Conservation (phyloP, 2,888 invertebrate species). For the Plagiodera versicolora region DNA sequence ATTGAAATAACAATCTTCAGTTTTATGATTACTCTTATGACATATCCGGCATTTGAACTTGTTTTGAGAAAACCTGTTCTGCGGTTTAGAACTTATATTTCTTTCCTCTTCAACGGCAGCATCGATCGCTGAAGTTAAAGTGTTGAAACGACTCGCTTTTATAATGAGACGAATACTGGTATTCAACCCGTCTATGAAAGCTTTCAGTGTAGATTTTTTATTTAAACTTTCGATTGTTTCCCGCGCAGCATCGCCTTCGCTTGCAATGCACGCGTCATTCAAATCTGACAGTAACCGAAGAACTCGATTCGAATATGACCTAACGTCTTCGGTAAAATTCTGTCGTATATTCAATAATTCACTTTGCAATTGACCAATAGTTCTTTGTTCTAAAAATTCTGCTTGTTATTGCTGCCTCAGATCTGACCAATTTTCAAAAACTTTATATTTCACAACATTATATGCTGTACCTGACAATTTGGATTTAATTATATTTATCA, state of each 20-base stretch:
- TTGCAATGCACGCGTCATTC: no score
- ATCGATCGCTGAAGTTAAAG: no score
- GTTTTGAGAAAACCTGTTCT: neutral
- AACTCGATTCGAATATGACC: neutral
- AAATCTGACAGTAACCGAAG: neutral
- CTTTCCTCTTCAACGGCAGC: no score
- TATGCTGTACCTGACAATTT: neutral
- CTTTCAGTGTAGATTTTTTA: neutral
- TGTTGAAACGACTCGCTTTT: no score
- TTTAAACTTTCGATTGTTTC: neutral
- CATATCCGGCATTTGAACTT: slow-evolving; percentile 1
- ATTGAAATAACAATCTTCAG: no score
- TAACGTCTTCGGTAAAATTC: neutral
- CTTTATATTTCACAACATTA: neutral
- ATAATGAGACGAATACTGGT: neutral
- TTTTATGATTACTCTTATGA: neutral
- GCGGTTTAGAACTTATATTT: neutral
- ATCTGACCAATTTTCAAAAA: no score
- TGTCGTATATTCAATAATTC: slow-evolving; percentile 1
- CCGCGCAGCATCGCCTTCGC: no score
- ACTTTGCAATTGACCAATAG: neutral
- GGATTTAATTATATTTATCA: neutral
- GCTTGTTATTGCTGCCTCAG: no score
- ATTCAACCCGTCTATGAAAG: neutral
- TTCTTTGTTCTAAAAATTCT: no score